Percentiles rank a stretch among this genome's conserved stretches.
Evolutionary conservation across 2,113 vertebrate species (phyloP).

Genomic region (Dromas ardeola): DNA sequence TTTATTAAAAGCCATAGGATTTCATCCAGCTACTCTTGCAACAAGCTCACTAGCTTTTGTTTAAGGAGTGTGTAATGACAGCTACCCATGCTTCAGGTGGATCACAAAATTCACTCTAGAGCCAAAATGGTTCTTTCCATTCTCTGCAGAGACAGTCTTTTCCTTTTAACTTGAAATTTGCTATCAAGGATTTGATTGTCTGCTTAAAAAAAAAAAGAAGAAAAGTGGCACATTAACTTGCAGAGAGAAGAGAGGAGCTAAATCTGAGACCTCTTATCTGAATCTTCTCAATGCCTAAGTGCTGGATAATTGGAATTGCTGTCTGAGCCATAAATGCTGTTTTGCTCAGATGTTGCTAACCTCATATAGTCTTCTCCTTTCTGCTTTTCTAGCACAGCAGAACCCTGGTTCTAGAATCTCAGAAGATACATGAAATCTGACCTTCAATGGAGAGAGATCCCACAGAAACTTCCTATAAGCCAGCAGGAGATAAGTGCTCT

Average conservation of each 20-base stretch:
- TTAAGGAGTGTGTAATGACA: background rate
- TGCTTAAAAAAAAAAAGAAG: background rate
- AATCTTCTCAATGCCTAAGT: conserved; percentile 33
- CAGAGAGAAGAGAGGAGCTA: conserved; percentile 48
- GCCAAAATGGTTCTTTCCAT: conserved; percentile 20
- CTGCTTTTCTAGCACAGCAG: background rate
- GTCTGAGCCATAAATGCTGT: background rate
- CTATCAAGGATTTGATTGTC: conserved; percentile 30
- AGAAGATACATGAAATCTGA: background rate
- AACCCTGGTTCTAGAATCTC: background rate
- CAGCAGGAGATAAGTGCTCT: background rate
- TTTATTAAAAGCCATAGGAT: background rate
- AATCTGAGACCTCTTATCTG: conserved; percentile 64
- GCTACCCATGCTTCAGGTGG: background rate
- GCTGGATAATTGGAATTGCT: conserved; percentile 56
- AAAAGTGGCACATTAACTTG: conserved; percentile 27
- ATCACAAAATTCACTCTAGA: background rate
- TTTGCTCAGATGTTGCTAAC: conserved; percentile 30
- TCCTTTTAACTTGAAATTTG: background rate
- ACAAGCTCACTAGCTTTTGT: background rate
- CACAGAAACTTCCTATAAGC: background rate
- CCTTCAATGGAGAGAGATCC: background rate
- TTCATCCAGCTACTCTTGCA: background rate
- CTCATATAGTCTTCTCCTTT: background rate
- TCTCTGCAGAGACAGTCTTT: background rate